Percentiles rank a stretch among this genome's conserved stretches.
phyloP scores from a whole-genome alignment of 1,140 invertebrate species.

The Pectinophora gossypiella region DNA sequence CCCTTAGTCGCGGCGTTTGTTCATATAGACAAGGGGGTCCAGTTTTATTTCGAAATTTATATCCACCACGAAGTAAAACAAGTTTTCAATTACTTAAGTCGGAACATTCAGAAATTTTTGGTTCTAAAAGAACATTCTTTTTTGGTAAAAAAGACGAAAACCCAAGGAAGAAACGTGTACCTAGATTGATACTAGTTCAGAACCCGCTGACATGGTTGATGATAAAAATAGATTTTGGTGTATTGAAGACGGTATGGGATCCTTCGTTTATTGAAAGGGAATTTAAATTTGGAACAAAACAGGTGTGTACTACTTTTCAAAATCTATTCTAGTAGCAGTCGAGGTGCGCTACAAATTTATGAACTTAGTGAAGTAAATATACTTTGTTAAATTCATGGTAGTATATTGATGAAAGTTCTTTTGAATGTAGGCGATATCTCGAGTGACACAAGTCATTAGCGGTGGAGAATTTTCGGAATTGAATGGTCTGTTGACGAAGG shows the following conservation, averaged over 20 bases:
- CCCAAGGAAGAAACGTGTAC: slow-evolving; percentile 43
- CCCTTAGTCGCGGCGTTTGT: neutral
- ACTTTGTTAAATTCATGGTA: too few relatives aligned
- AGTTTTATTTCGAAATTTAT: too few relatives aligned
- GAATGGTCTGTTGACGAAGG: slow-evolving; percentile 60
- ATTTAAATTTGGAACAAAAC: slow-evolving; percentile 59
- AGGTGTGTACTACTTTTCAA: slow-evolving; percentile 37
- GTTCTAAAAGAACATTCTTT: slow-evolving; percentile 5
- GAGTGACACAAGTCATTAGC: slow-evolving; percentile 56
- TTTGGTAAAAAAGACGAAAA: slow-evolving; percentile 32
- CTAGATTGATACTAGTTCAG: slow-evolving; percentile 58
- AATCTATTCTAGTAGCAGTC: too few relatives aligned
- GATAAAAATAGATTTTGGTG: slow-evolving; percentile 59
- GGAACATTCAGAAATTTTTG: too few relatives aligned
- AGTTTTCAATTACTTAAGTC: too few relatives aligned
- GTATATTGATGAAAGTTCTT: too few relatives aligned
- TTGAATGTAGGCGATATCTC: slow-evolving; percentile 49
- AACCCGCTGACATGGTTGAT: slow-evolving; percentile 62
- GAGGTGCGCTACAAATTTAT: too few relatives aligned
- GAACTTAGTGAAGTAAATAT: too few relatives aligned
- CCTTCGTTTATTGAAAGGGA: slow-evolving; percentile 51
- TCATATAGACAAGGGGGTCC: too few relatives aligned
- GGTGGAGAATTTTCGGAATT: slow-evolving; percentile 44
- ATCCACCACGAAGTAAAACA: too few relatives aligned
- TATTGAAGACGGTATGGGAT: slow-evolving; percentile 56